Evolutionary conservation across 2,113 vertebrate genomes (phyloP).

Genomic region (Ciconia boyciana): DNA sequence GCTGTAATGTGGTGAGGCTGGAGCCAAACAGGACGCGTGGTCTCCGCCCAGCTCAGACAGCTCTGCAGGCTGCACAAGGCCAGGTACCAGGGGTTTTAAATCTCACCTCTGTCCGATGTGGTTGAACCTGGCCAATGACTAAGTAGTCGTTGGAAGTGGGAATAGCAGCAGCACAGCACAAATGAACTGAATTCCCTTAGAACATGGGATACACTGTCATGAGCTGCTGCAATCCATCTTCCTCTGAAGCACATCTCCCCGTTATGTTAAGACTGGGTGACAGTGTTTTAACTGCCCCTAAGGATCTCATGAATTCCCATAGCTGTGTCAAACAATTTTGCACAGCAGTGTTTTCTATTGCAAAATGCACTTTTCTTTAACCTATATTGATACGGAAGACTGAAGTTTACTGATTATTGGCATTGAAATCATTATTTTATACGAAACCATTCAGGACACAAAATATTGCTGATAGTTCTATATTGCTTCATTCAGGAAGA

Average conservation of each 20-base stretch:
- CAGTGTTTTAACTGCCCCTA: background rate
- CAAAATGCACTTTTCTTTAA: background rate
- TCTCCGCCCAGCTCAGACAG: background rate
- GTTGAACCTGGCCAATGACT: background rate
- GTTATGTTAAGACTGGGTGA: background rate
- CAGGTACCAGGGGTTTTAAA: background rate
- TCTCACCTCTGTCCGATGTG: background rate
- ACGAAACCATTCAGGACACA: background rate
- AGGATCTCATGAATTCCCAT: background rate
- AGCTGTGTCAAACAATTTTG: background rate
- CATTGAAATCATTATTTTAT: background rate
- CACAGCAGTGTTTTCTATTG: background rate
- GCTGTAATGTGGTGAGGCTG: background rate
- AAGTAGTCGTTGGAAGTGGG: background rate
- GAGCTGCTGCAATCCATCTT: background rate
- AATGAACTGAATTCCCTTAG: background rate
- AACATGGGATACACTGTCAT: background rate
- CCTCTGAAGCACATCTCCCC: background rate
- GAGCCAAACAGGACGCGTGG: background rate
- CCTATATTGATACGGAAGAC: background rate
- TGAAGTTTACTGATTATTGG: background rate
- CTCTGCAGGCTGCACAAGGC: background rate
- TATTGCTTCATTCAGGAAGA: too few species aligned
- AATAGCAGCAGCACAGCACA: background rate
- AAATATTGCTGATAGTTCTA: too few species aligned